Evolutionary conservation across 2,113 vertebrate genomes (phyloP), one percentile per base, ranked within the genome.

Genomic region (Ceyx cyanopectus): DNA sequence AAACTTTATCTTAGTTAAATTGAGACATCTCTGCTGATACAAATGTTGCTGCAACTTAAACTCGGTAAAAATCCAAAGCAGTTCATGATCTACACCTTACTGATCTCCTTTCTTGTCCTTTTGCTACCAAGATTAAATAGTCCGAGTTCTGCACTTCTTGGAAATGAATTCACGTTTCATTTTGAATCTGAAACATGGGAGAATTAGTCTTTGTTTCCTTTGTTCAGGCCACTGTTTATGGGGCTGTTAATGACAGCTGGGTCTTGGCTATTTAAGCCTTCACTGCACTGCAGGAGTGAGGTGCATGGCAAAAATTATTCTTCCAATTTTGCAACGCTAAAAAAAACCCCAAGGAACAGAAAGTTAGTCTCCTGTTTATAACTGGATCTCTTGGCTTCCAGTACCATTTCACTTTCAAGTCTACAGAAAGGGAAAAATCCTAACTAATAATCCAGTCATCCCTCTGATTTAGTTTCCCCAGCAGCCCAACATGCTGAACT

Each of bases 401-500:
- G 10, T 46, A 68, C 53, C 0, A 43, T 51, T 76, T 69, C 34
- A 30, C 24, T 87, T 86, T 16, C 13, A 58, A 68, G 41, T 69
- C 67, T 79, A 18, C 40, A 77, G 60, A 90, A 91, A 81, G 13
- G 20, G 50, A 60, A 93, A 79, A 92, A 40, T 69, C 54, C 63
- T 74, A 54, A 63, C 72, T 67, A 81, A 74, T 87, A 85, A 77
- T 91, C 92, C 40, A 93, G 83, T 61, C 80, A 58, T 63, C 23
- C 13, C 56, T 80, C 67, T 93, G 72, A 80, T 92, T 88, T 85
- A 67, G 34, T 81, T 93, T 82, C 56, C 75, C 86, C 76, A 81
- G 62, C 24, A 85, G 50, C 32, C 85, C 57, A 92, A 56, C 78
- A 90, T 2, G 2, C 32, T 87, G 82, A 92, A 75, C 40, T 85